phyloP scores from a whole-genome alignment of 1,140 invertebrate genomes.

The Aphelenchoides fujianensis region DNA sequence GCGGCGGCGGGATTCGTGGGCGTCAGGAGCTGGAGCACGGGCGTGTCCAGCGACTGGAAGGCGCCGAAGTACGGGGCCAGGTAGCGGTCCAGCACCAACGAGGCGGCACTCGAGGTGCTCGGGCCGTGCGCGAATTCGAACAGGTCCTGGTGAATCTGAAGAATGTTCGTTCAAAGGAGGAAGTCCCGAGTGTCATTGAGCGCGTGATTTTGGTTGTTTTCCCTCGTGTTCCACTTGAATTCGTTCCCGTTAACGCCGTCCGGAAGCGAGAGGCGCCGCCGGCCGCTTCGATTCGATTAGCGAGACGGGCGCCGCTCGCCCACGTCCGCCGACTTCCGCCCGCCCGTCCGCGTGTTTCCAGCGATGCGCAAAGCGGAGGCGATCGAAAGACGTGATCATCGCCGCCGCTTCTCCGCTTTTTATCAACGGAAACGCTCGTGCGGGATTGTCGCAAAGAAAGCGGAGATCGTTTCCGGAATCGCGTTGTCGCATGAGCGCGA shows the following conservation, averaged over 20 bases:
- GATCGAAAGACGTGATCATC: not conserved
- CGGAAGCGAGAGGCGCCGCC: not conserved
- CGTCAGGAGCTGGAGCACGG: not conserved
- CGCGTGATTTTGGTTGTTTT: not conserved
- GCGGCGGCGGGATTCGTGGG: not conserved
- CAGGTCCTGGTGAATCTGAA: constrained; percentile 14
- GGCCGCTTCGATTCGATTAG: not conserved
- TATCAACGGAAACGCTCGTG: too few species aligned
- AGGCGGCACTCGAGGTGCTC: not conserved
- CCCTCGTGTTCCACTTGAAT: not conserved
- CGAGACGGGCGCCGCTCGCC: not conserved
- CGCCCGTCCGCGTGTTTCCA: not conserved
- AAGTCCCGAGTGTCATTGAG: not conserved
- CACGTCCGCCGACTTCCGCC: not conserved
- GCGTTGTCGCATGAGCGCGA: not conserved
- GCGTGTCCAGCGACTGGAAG: constrained; percentile 10
- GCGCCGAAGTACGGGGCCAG: not conserved
- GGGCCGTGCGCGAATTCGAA: constrained; percentile 1
- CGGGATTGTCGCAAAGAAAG: too few species aligned
- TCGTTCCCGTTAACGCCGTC: not conserved
- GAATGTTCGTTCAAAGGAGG: not conserved
- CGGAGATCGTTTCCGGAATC: not conserved
- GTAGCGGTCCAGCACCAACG: not conserved
- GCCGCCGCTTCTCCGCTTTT: not conserved
- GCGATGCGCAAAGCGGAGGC: not conserved